These are phyloP conservation scores for Caradrina clavipalpis DNA, from an alignment of 2,888 invertebrate genomes.

Conservation along the genomic window DNA sequence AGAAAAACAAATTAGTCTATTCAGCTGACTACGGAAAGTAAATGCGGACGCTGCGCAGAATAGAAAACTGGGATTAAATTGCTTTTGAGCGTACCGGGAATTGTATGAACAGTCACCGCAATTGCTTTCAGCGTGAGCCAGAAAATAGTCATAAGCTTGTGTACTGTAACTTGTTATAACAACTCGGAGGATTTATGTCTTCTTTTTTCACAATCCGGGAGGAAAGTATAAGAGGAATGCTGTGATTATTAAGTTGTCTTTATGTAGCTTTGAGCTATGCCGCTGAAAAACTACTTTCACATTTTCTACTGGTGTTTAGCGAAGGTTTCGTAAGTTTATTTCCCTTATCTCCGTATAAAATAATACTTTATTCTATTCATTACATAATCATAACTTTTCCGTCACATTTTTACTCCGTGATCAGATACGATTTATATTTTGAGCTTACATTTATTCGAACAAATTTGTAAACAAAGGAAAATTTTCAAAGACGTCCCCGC, in stretches of 20 bases:
- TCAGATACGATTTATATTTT: neutral
- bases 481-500: neutral
- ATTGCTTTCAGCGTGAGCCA: slow-evolving; percentile 39
- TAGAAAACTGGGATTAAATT: slow-evolving; percentile 52
- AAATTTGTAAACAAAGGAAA: slow-evolving; percentile 4
- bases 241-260: neutral
- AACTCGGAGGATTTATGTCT: slow-evolving; percentile 3
- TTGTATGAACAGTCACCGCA: slow-evolving; percentile 39
- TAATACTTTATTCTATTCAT: neutral
- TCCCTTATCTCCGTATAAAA: neutral
- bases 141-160: slow-evolving; percentile 46
- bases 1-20: slow-evolving; percentile 52
- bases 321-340: neutral
- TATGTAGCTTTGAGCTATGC: neutral
- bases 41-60: slow-evolving; percentile 37
- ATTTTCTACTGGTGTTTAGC: neutral
- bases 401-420: neutral
- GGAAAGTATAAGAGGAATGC: neutral
- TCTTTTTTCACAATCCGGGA: slow-evolving; percentile 12
- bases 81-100: slow-evolving; percentile 43
- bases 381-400: neutral
- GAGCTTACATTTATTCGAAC: neutral
- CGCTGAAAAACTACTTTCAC: neutral
- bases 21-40: slow-evolving; percentile 32
- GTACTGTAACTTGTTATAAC: slow-evolving; percentile 37